Evolutionary conservation across 2,797 vertebrate genomes (phyloP), one percentile per base, ranked within the genome.

Genomic region (Stomatorhinus walkeri): DNA sequence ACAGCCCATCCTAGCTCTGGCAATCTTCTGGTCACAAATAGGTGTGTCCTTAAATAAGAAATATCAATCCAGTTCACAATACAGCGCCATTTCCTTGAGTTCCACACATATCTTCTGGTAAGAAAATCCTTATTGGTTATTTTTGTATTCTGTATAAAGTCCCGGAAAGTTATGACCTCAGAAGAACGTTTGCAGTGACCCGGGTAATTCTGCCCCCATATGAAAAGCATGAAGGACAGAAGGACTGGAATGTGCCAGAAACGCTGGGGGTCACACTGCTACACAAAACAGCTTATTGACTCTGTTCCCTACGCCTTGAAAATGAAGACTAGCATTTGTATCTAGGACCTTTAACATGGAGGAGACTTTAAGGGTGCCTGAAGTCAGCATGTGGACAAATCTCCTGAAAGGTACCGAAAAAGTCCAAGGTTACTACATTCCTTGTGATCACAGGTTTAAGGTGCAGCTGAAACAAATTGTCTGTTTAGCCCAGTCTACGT

Each of bases 321-420:
- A 54, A 86, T 24, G 14, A 2, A 6, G 32, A 52, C 28, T 87
- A 3, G 43, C 40, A 87, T 36, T 87, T 22, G 8, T 59, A 59
- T 87, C 19, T 32, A 32, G 22, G 28, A 36, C 52, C 85, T 87
- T 87, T 87, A 87, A 87, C 85, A 22, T 19, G 14, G 85, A 87
- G 51, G 28, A 87, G 1, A 16, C 10, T 54, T 59, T 43, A 19
- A 51, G 7, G 28, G 52, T 0, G 85, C 28, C 85, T 52, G 12
- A 19, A 52, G 32, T 36, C 52, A 28, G 49, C 85, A 36, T 6
- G 16, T 6, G 19, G 52, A 40, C 4, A 7, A 19, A 54, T 59
- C 32, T 56, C 59, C 3, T 19, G 52, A 56, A 56, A 43, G 52
- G 24, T 32, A 16, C 9, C 2, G 3, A 54, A 22, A 59, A 86